phyloP scores from a whole-genome alignment of 2,888 invertebrate species.

The Drosophila rubida region DNA sequence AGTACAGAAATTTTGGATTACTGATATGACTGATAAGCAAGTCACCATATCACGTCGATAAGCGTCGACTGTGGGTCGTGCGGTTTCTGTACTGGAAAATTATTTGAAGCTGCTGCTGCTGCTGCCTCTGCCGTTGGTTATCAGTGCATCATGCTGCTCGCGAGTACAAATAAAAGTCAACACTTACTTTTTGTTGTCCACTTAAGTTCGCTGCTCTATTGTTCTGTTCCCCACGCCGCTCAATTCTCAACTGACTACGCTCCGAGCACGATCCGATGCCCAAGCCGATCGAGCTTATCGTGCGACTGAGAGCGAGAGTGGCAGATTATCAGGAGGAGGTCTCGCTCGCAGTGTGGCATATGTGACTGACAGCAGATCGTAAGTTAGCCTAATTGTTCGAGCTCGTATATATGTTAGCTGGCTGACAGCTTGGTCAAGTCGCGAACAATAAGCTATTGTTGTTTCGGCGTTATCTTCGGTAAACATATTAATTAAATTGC shows the following conservation, averaged over 20 bases:
- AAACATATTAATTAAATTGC: constrained; percentile 4
- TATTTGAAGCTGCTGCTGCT: not conserved
- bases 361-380: constrained; percentile 9
- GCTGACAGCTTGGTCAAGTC: not conserved
- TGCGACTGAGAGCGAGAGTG: not conserved
- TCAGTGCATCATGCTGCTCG: constrained; percentile 29
- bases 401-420: not conserved
- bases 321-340: constrained; percentile 23
- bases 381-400: not conserved
- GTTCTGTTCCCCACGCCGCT: constrained; percentile 48
- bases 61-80: constrained; percentile 26
- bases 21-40: constrained; percentile 60
- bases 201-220: constrained; percentile 29
- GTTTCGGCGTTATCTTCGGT: constrained; percentile 3
- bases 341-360: not conserved
- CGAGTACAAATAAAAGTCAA: constrained; percentile 4
- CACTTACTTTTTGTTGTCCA: constrained; percentile 49
- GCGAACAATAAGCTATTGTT: not conserved
- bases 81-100: constrained; percentile 27
- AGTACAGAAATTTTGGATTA: constrained; percentile 37
- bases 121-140: constrained; percentile 28
- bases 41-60: constrained; percentile 55
- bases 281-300: constrained; percentile 45
- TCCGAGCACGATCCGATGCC: not conserved
- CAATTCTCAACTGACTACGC: constrained; percentile 61